Conservation (phyloP, 2,797 vertebrate genomes). For the Propithecus deckenii region DNA sequence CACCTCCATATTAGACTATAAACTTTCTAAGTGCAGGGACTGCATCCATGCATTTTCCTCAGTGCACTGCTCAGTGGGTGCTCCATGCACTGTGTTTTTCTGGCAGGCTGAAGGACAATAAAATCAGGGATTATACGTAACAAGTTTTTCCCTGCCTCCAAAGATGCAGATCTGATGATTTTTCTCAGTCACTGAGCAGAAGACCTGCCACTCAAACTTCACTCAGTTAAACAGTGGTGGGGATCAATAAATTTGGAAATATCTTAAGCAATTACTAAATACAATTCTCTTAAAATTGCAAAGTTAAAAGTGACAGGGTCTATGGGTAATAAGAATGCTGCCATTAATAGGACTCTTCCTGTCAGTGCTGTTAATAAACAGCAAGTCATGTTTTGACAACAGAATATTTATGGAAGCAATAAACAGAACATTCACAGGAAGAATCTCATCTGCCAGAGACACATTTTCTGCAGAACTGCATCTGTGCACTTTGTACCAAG, state of each 20-base stretch:
- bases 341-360: constrained; percentile 72
- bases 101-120: not conserved
- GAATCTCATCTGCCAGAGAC: constrained; percentile 68
- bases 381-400: constrained; percentile 76
- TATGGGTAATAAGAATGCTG: constrained; percentile 62
- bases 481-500: constrained; percentile 63
- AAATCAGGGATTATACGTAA: not conserved
- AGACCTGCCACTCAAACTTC: constrained; percentile 60
- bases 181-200: constrained; percentile 37
- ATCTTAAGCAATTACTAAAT: constrained; percentile 72
- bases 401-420: constrained; percentile 80
- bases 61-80: not conserved
- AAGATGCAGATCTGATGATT: constrained; percentile 14
- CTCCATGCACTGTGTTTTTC: not conserved
- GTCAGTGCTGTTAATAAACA: constrained; percentile 76
- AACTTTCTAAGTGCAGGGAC: not conserved
- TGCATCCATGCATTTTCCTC: accelerated
- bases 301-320: constrained; percentile 73
- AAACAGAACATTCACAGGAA: constrained; percentile 70
- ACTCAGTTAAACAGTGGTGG: constrained; percentile 44
- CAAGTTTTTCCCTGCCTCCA: not conserved
- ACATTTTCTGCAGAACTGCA: constrained; percentile 58
- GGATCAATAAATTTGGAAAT: constrained; percentile 72
- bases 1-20: not conserved
- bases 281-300: constrained; percentile 59